Base-by-base conservation (phyloP, 2,113 vertebrate species). In the Phaethon lepturus region DNA sequence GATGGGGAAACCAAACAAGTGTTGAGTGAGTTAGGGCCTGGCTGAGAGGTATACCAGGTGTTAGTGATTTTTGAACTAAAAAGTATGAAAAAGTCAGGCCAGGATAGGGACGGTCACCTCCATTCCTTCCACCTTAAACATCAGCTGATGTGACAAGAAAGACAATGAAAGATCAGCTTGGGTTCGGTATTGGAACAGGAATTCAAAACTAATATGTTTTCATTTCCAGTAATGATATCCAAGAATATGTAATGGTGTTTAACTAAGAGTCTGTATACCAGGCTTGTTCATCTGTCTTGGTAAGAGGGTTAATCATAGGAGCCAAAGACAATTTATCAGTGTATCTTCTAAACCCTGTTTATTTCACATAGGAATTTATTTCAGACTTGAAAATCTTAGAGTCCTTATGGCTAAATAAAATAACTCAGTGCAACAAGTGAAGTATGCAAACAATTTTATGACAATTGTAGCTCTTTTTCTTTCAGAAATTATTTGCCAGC, bases 401-500 rank as follows among this genome's bases (percentile, higher is more conserved):
- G 49, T 49, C 72, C 56, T 79, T 79, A 71, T 40, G 45, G 50
- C 10, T 45, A 75, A 66, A 90, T 68, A 40, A 73, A 88, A 77
- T 33, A 73, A 74, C 24, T 71, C 13, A 17, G n/a, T 81, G 52
- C 53, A 84, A 85, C 40, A 82, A 91, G 68, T 63, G 47, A 92
- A 74, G 22, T 87, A 84, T 93, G 89, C 66, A 89, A 95, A 91
- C 72, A 44, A 35, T 59, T 77, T 77, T 86, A 74, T 80, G 80
- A 89, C 86, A 94, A 89, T 85, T 89, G 73, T 45, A 95, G 84
- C 66, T 89, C 64, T 62, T 81, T 91, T 88, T 77, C 86, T 94
- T 83, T 81, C 60, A 93, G 60, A 42, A 73, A 50, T 66, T 75
- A 87, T 91, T 93, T 94, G 88, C 76, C 88, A 96, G 81, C 52